Evolutionary conservation across 2,113 vertebrate genomes (phyloP).

Genomic region (Morone chrysops): DNA sequence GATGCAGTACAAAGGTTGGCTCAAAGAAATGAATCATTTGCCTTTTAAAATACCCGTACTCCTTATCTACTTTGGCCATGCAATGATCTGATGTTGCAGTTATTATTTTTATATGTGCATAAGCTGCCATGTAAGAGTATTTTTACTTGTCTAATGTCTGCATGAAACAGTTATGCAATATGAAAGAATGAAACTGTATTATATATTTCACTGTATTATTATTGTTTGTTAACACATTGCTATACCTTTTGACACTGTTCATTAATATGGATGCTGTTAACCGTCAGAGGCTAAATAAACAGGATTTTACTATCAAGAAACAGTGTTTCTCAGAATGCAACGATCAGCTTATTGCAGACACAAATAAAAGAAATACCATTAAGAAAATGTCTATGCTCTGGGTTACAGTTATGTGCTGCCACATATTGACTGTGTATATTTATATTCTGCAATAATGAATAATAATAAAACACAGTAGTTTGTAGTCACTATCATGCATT

Average conservation of each 20-base stretch:
- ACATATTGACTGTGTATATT: neutral
- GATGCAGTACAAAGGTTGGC: neutral
- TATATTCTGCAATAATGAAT: too few species aligned
- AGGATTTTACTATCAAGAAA: conserved; percentile 20
- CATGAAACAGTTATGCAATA: neutral
- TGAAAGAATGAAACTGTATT: conserved; percentile 2
- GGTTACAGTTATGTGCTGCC: neutral
- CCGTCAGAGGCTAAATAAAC: conserved; percentile 34
- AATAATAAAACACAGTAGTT: too few species aligned
- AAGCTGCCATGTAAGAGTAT: conserved; percentile 8
- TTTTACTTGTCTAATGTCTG: neutral
- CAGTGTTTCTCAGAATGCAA: neutral
- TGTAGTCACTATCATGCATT: too few species aligned
- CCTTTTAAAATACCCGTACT: conserved; percentile 22
- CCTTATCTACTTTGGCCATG: conserved; percentile 25
- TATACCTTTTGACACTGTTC: conserved; percentile 47
- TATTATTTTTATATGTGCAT: conserved; percentile 21
- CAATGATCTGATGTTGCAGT: conserved; percentile 1
- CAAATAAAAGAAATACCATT: conserved; percentile 12
- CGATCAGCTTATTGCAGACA: neutral
- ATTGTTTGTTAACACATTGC: conserved; percentile 38
- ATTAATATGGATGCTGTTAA: conserved; percentile 20
- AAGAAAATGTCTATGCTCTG: rapidly evolving
- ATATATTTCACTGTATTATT: conserved; percentile 22
- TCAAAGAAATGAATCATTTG: conserved; percentile 3